Percentiles rank a stretch among this genome's conserved stretches.
These are phyloP conservation scores for Xylocopa sonorina DNA, from an alignment of 1,140 invertebrate species.

Conservation along the genomic window DNA sequence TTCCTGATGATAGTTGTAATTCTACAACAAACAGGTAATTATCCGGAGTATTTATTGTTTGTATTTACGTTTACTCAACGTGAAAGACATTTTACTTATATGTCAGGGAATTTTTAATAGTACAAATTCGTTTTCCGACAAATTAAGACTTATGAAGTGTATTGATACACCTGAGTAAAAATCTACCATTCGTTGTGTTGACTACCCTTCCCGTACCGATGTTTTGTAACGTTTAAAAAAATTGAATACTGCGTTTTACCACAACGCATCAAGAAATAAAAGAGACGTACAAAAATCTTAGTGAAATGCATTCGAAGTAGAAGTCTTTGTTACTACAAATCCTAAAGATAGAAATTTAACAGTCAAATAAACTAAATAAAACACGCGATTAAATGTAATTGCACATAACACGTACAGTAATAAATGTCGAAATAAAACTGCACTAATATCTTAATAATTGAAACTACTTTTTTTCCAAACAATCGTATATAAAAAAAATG, in stretches of 20 bases:
- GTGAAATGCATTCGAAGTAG: not conserved
- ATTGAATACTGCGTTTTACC: no score
- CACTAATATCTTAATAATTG: no score
- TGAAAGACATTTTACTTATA: not conserved
- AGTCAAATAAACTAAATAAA: no score
- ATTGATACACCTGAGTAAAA: not conserved
- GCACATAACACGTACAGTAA: no score
- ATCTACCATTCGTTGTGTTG: not conserved
- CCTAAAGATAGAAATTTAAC: no score
- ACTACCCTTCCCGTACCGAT: not conserved
- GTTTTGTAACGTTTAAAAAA: not conserved
- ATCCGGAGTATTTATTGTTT: slow-evolving; percentile 9
- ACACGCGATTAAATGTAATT: no score
- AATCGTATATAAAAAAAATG: no score
- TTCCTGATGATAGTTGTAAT: no score
- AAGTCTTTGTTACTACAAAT: no score
- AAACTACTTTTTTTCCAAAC: no score
- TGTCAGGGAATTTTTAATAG: not conserved
- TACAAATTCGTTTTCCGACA: not conserved
- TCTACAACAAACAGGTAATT: not conserved
- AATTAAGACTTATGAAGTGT: not conserved
- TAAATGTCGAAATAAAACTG: no score
- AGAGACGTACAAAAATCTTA: not conserved
- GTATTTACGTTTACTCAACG: not conserved
- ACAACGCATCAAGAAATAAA: not conserved